Evolutionary conservation across 1,140 invertebrate genomes (phyloP).

Genomic region (Tribolium castaneum): DNA sequence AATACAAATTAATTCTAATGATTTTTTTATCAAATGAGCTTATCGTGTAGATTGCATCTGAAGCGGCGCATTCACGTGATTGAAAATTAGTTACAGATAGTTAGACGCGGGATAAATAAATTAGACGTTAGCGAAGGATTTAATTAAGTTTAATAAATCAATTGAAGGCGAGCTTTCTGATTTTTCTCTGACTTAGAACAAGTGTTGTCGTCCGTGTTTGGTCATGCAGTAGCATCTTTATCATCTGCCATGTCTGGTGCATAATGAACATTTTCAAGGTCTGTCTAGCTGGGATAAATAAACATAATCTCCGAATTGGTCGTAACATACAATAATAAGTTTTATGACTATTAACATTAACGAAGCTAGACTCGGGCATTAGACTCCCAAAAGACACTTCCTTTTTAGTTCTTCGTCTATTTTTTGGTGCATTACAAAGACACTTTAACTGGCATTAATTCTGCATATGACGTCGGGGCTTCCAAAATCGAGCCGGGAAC

Average conservation of each 20-base stretch:
- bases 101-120: conserved; percentile 17
- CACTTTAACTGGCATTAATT: too few relatives aligned
- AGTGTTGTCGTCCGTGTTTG: background rate
- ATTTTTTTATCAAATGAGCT: conserved; percentile 7
- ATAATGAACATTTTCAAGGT: conserved; percentile 18
- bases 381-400: too few relatives aligned
- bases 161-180: background rate
- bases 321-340: conserved; percentile 30
- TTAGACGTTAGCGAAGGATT: conserved; percentile 11
- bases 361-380: background rate
- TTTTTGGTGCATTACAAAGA: too few relatives aligned
- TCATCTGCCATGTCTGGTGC: conserved; percentile 19
- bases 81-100: conserved; percentile 31
- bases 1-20: conserved; percentile 6
- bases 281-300: conserved; percentile 24
- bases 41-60: background rate
- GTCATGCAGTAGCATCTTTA: background rate
- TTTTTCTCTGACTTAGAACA: background rate
- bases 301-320: conserved; percentile 34
- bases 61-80: conserved; percentile 7
- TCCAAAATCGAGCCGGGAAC: background rate
- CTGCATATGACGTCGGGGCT: too few relatives aligned
- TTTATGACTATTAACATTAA: conserved; percentile 36
- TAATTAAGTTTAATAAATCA: conserved; percentile 21
- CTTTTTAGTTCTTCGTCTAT: too few relatives aligned